phyloP scores from a whole-genome alignment of 2,797 vertebrate species.

The Pempheris klunzingeri region DNA sequence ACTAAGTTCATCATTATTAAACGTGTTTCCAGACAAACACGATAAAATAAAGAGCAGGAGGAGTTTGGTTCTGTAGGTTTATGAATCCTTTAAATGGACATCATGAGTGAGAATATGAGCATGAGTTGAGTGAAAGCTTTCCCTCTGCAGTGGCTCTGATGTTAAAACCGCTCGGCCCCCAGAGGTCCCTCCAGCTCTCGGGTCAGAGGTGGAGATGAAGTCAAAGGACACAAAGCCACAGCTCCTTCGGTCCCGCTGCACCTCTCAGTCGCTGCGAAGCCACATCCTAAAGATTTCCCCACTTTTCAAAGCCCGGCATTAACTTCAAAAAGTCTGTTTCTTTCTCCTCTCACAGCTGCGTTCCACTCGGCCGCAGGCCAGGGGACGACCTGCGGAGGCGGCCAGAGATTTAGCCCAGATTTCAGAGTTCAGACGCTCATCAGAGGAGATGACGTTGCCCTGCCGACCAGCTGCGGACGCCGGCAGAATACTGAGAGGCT shows the following conservation, averaged over 20 bases:
- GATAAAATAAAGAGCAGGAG: not conserved
- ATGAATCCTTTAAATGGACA: constrained; percentile 1
- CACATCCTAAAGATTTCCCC: constrained; percentile 33
- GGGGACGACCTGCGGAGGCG: constrained; percentile 40
- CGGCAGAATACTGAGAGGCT: constrained; percentile 45
- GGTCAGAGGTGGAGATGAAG: constrained; percentile 20
- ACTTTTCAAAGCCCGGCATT: constrained; percentile 37
- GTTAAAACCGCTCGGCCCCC: not conserved
- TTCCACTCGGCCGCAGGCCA: constrained; percentile 22
- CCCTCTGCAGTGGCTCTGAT: not conserved
- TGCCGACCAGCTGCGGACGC: constrained; percentile 7
- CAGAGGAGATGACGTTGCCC: constrained; percentile 34
- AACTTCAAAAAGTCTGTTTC: constrained; percentile 43
- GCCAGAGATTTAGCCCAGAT: constrained; percentile 55
- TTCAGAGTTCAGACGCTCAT: constrained; percentile 52
- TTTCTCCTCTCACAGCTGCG: constrained; percentile 18
- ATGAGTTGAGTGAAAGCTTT: not conserved
- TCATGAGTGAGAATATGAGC: not conserved
- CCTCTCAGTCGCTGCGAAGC: constrained; percentile 10
- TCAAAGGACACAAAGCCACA: constrained; percentile 9
- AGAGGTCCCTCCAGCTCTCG: not conserved
- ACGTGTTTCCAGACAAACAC: no score
- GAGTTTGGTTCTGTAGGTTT: no score
- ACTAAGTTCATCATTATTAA: no score
- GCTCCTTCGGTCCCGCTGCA: constrained; percentile 17